phyloP scores from a whole-genome alignment of 2,888 invertebrate species.

The Hypena proboscidalis region DNA sequence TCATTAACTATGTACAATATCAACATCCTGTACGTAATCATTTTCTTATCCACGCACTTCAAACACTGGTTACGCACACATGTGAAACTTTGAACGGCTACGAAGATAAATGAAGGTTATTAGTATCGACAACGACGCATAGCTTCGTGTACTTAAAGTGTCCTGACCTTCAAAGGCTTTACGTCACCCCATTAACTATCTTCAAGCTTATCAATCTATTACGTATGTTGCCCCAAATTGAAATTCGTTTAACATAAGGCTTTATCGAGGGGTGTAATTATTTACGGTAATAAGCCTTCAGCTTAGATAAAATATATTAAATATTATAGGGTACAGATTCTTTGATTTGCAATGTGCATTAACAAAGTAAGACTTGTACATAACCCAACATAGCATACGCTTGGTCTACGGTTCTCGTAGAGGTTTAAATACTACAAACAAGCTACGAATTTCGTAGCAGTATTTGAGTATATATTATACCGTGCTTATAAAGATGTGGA shows the following conservation, averaged over 20 bases:
- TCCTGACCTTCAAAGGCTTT: constrained; percentile 26
- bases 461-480: too few relatives aligned
- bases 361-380: too few relatives aligned
- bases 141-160: constrained; percentile 25
- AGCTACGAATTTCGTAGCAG: too few relatives aligned
- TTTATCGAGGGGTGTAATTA: constrained; percentile 2
- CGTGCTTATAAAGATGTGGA: too few relatives aligned
- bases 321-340: too few relatives aligned
- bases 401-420: too few relatives aligned
- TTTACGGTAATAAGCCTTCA: too few relatives aligned
- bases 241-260: constrained; percentile 3
- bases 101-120: constrained; percentile 52
- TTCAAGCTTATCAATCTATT: constrained; percentile 42
- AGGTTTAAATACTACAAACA: too few relatives aligned
- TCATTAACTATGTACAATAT: too few relatives aligned
- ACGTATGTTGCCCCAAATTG: constrained; percentile 15
- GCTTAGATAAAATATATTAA: too few relatives aligned
- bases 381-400: too few relatives aligned
- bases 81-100: constrained; percentile 46
- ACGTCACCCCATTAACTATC: constrained; percentile 33
- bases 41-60: constrained; percentile 12
- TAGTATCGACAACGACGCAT: constrained; percentile 45
- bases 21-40: constrained; percentile 1
- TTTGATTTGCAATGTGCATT: too few relatives aligned
- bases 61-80: constrained; percentile 33